Conservation (phyloP, 2,888 invertebrate species). For the Lithophane semibrunnea region DNA sequence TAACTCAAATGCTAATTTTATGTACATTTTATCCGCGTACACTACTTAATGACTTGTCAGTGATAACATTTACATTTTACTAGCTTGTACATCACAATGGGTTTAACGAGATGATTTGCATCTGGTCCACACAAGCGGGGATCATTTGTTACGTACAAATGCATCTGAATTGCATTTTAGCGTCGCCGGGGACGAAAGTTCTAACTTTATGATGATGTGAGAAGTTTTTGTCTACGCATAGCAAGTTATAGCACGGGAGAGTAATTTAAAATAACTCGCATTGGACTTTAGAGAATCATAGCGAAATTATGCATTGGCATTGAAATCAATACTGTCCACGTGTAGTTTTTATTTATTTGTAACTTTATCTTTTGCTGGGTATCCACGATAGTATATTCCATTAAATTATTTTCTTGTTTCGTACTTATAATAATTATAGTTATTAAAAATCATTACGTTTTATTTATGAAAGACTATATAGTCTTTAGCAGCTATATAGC, state of each 20-base stretch:
- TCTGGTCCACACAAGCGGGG: constrained; percentile 44
- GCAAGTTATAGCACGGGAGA: not conserved
- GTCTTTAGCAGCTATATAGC: no score
- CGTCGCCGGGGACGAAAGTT: constrained; percentile 4
- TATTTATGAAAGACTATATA: not conserved
- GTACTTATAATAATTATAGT: not conserved
- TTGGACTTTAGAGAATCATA: not conserved
- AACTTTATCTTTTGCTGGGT: not conserved
- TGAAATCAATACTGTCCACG: not conserved
- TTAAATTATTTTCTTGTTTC: not conserved
- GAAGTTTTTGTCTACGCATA: not conserved
- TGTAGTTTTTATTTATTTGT: not conserved
- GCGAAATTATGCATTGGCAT: no score
- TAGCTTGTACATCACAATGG: constrained; percentile 54
- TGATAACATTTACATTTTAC: constrained; percentile 78
- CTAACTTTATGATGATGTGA: not conserved
- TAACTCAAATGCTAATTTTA: constrained; percentile 70
- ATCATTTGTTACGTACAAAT: constrained; percentile 56
- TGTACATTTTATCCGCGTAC: constrained; percentile 62
- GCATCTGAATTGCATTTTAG: constrained; percentile 57
- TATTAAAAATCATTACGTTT: not conserved
- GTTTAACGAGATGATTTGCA: constrained; percentile 63
- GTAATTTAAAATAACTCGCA: constrained; percentile 1
- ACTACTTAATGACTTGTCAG: constrained; percentile 67
- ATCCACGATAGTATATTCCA: not conserved